phyloP scores from a whole-genome alignment of 2,113 vertebrate genomes.

The Theristicus caerulescens region DNA sequence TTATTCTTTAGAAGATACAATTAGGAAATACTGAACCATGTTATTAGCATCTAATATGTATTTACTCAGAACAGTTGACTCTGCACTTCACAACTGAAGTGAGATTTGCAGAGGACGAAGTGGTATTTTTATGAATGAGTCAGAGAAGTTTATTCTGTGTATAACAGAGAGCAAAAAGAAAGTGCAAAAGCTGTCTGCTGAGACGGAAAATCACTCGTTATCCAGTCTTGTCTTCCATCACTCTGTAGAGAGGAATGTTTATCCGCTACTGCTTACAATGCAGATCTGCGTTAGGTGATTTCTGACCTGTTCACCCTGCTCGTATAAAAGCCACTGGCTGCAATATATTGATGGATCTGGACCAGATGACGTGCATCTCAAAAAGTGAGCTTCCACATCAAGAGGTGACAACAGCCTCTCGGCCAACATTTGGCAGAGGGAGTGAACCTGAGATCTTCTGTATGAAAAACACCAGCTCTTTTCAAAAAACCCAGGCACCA shows the following conservation, averaged over 20 bases:
- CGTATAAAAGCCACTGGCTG: neutral
- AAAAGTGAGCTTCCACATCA: neutral
- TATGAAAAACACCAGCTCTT: neutral
- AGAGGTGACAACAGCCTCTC: neutral
- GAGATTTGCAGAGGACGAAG: neutral
- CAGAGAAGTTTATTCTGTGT: neutral
- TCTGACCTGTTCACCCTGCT: neutral
- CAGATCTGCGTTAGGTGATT: neutral
- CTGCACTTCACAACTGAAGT: neutral
- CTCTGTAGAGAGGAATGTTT: neutral
- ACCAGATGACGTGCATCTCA: neutral
- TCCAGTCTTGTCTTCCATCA: neutral
- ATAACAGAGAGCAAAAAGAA: neutral
- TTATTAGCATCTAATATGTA: neutral
- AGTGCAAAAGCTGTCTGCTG: neutral
- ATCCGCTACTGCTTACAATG: neutral
- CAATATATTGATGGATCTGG: neutral
- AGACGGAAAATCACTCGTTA: neutral
- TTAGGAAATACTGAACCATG: neutral
- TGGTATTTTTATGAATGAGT: neutral
- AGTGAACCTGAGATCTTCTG: neutral
- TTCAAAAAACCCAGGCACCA: neutral
- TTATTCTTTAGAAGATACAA: neutral
- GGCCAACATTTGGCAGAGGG: neutral
- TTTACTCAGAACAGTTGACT: neutral